A percentile compares a stretch with the other conserved stretches of the same genome.
phyloP scores from a whole-genome alignment of 2,888 invertebrate genomes.

The Portevinia maculata region DNA sequence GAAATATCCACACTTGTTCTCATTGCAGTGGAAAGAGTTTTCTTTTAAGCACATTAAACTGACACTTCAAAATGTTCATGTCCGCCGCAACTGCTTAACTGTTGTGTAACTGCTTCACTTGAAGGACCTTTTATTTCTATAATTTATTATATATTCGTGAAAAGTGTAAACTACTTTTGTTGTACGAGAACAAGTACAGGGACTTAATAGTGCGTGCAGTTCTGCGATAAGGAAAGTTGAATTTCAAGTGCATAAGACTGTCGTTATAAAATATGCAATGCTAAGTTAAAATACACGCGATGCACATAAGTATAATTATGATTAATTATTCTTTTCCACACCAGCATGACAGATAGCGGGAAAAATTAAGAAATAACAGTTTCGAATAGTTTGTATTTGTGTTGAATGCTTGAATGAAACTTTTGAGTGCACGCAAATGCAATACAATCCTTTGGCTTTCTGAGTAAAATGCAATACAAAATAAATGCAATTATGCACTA shows the following conservation, averaged over 20 bases:
- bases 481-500: no score
- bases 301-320: conserved; percentile 54
- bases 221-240: conserved; percentile 65
- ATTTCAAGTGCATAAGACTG: conserved; percentile 53
- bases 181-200: conserved; percentile 27
- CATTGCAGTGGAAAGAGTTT: conserved; percentile 32
- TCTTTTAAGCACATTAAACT: conserved; percentile 14
- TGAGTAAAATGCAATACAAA: no score
- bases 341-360: neutral
- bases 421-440: no score
- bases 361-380: neutral
- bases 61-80: conserved; percentile 54
- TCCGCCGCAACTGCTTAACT: conserved; percentile 17
- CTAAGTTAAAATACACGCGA: conserved; percentile 63
- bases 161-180: conserved; percentile 58
- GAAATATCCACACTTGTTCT: conserved; percentile 24
- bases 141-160: conserved; percentile 64
- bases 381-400: neutral
- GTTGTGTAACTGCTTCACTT: conserved; percentile 30
- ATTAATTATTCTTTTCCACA: conserved; percentile 48
- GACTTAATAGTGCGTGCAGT: conserved; percentile 62
- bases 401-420: no score
- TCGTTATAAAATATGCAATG: conserved; percentile 68
- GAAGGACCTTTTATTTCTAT: conserved; percentile 40
- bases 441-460: no score